Evolutionary conservation across 2,888 invertebrate species (phyloP), one percentile per base, ranked within the genome.

Genomic region (Heliconius ismenius): DNA sequence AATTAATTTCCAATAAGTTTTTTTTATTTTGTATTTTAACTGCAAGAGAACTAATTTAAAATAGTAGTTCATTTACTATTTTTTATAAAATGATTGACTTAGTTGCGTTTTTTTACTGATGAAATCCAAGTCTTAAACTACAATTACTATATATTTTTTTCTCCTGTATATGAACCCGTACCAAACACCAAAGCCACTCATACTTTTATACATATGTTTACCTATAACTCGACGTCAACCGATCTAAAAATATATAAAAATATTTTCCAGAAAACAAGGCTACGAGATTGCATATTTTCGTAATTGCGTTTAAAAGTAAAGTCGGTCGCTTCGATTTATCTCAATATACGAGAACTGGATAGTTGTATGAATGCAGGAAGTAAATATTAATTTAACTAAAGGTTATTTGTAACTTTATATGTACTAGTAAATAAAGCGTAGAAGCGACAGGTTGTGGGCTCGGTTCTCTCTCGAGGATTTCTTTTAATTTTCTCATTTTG

Each of bases 261-360:
- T 39, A 67, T 15, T 39, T 39, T n/a, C 39, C 39, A 13, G 7
- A 28, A 39, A 3, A 28, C 28, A 28, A 32, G 90, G 89, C 18
- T 94, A 18, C 24, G 6, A 39, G 24, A 54, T 28, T 21, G 70
- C 54, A 70, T 70, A 58, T 67, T 67, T 67, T 67, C 24, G 67
- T 67, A 39, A 67, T 67, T 67, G 24, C 67, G n/a, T 43, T 15
- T 24, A 67, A 67, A 67, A 26, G 15, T 39, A 67, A 67, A 43
- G 43, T 67, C 67, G 43, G 67, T 67, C 9, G 65, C 65, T 65
- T 67, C 67, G 67, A 43, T 67, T 39, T 67, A 67, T 9, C 9
- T 43, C 15, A 24, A 67, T 65, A 65, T 65, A 26, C 15, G 58
- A 58, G 58, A n/a, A 58, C 11, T 58, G 58, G n/a, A n/a, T 58